These are phyloP conservation scores for Aleiodes alternator DNA, from an alignment of 2,888 invertebrate species.

Conservation along the genomic window DNA sequence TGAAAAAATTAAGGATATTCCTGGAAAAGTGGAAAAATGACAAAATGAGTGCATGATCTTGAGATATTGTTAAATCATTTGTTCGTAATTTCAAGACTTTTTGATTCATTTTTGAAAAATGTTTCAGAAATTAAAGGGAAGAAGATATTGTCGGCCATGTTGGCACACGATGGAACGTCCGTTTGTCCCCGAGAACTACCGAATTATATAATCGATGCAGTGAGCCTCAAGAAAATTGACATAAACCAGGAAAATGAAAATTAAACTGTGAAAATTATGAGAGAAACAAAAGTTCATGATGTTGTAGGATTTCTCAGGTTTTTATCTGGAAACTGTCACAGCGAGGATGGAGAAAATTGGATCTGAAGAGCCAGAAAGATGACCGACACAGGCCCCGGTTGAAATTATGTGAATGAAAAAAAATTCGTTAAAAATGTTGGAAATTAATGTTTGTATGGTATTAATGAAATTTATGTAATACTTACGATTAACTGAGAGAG, in stretches of 20 bases:
- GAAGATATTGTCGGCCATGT: constrained; percentile 63
- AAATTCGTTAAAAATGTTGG: neutral
- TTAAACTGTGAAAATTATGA: neutral
- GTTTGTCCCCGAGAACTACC: constrained; percentile 49
- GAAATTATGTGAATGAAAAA: too few relatives aligned
- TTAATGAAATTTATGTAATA: constrained; percentile 70
- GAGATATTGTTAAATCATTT: too few relatives aligned
- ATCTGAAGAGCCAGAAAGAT: neutral
- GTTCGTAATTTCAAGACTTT: neutral
- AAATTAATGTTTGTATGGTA: neutral
- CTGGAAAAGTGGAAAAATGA: too few relatives aligned
- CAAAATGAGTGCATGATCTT: too few relatives aligned
- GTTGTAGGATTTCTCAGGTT: neutral
- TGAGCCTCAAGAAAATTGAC: constrained; percentile 7
- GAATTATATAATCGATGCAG: constrained; percentile 66
- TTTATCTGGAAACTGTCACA: neutral
- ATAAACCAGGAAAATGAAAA: neutral
- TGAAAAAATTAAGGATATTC: too few relatives aligned
- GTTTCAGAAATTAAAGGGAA: neutral
- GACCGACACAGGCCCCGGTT: too few relatives aligned
- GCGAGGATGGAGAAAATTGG: neutral
- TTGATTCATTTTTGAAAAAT: neutral
- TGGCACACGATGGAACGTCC: constrained; percentile 59
- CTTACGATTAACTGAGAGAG: constrained; percentile 77
- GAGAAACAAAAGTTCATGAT: neutral